Conservation (phyloP, 92 coral and sea anemone genomes). For the Plumapathes pennacea region DNA sequence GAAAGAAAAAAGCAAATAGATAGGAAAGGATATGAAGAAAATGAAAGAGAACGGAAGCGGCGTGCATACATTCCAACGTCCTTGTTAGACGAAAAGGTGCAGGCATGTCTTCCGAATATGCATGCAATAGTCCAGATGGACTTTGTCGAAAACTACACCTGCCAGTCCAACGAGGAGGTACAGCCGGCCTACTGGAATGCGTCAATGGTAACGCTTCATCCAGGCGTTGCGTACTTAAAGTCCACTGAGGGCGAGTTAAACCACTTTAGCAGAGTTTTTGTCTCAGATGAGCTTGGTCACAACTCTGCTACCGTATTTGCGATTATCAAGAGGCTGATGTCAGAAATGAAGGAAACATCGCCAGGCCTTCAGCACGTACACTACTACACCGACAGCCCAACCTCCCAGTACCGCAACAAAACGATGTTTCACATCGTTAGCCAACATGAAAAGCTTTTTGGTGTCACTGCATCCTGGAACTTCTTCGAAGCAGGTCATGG, state of each 20-base stretch:
- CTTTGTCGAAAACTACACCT: slow-evolving; percentile 43
- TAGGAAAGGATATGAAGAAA: too few relatives aligned
- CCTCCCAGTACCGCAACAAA: slow-evolving; percentile 58
- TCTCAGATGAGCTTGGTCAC: slow-evolving; percentile 33
- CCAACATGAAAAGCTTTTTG: slow-evolving; percentile 18
- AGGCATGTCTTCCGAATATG: slow-evolving; percentile 20
- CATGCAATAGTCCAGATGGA: slow-evolving; percentile 40
- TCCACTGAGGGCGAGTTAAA: background rate
- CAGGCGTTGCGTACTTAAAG: slow-evolving; percentile 43
- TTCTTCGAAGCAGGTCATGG: slow-evolving; percentile 54
- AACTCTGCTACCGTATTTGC: slow-evolving; percentile 21
- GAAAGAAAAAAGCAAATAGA: too few relatives aligned
- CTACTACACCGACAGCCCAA: slow-evolving; percentile 54
- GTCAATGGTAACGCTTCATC: slow-evolving; percentile 57
- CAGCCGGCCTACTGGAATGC: slow-evolving; percentile 59
- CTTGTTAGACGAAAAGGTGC: too few relatives aligned
- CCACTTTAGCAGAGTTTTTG: slow-evolving; percentile 39
- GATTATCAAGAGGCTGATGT: slow-evolving; percentile 19
- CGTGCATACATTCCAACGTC: too few relatives aligned
- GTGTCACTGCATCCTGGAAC: slow-evolving; percentile 32
- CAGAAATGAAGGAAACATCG: slow-evolving; percentile 2
- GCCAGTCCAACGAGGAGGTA: slow-evolving; percentile 33
- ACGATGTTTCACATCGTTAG: slow-evolving; percentile 31
- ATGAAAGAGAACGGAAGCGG: too few relatives aligned
- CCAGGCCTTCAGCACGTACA: slow-evolving; percentile 17